Conservation (phyloP, 2,113 vertebrate genomes). For the Cebus imitator region DNA sequence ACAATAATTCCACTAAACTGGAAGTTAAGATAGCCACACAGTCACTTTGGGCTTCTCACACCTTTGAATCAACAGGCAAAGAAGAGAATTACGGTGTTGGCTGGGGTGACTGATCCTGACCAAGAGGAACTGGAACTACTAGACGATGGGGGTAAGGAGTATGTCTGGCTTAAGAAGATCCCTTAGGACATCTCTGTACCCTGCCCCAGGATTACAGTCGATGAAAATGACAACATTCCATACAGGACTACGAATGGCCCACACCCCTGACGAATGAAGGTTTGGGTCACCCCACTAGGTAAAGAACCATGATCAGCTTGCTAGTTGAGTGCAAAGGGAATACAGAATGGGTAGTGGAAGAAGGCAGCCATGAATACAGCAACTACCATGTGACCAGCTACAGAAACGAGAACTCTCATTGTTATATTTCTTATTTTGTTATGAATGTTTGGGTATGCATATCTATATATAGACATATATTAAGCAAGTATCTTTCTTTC, state of each 20-base stretch:
- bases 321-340: background rate
- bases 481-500: background rate
- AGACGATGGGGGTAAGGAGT: background rate
- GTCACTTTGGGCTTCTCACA: background rate
- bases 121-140: background rate
- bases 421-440: background rate
- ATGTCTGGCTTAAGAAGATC: background rate
- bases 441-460: background rate
- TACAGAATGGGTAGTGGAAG: background rate
- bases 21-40: background rate
- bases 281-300: background rate
- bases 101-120: background rate
- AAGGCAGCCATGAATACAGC: background rate
- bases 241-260: background rate
- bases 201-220: background rate
- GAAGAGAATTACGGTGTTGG: background rate
- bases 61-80: background rate
- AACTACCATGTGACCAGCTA: background rate
- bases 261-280: background rate
- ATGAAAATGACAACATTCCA: background rate
- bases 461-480: background rate
- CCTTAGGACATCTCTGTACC: background rate
- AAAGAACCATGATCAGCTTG: background rate
- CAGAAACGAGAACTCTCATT: background rate
- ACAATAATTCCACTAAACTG: background rate